Evolutionary conservation across 2,113 vertebrate species (phyloP).

Genomic region (Notothenia rossii): DNA sequence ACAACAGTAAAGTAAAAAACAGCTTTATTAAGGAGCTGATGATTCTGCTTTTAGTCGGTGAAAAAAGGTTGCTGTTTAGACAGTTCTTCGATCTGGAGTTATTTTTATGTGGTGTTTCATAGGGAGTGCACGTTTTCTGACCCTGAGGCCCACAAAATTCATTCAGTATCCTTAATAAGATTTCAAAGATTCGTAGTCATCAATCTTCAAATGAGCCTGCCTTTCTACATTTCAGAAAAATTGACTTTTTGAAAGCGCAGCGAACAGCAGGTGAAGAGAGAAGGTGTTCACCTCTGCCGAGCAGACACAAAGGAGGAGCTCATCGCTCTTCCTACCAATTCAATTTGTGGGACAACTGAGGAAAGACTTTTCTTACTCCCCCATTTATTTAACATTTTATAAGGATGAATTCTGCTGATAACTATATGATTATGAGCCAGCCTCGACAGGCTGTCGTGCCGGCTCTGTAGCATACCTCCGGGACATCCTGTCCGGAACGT

Average conservation of each 20-base stretch:
- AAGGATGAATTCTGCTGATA: constrained; percentile 47
- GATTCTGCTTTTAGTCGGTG: not conserved
- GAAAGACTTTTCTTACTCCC: constrained; percentile 54
- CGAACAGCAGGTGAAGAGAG: constrained; percentile 60
- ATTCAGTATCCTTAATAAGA: constrained; percentile 69
- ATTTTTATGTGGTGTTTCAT: constrained; percentile 52
- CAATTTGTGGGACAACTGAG: constrained; percentile 61
- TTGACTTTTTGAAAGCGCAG: constrained; percentile 69
- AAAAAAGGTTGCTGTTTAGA: constrained; percentile 11
- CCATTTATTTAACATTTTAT: constrained; percentile 67
- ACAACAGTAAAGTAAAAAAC: not conserved
- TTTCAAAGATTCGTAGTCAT: constrained; percentile 69
- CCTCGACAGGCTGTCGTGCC: constrained; percentile 21
- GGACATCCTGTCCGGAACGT: constrained; percentile 52
- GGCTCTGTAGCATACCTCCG: constrained; percentile 40
- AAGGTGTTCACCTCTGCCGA: constrained; percentile 59
- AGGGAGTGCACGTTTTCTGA: constrained; percentile 57
- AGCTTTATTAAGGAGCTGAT: not conserved
- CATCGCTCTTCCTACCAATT: constrained; percentile 70
- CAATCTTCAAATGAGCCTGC: constrained; percentile 72
- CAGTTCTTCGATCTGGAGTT: constrained; percentile 34
- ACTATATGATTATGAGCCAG: constrained; percentile 43
- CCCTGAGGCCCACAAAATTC: constrained; percentile 59
- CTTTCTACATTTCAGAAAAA: constrained; percentile 71
- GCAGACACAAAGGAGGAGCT: constrained; percentile 54